Conservation (phyloP, 2,888 invertebrate species). For the Noctua comes region DNA sequence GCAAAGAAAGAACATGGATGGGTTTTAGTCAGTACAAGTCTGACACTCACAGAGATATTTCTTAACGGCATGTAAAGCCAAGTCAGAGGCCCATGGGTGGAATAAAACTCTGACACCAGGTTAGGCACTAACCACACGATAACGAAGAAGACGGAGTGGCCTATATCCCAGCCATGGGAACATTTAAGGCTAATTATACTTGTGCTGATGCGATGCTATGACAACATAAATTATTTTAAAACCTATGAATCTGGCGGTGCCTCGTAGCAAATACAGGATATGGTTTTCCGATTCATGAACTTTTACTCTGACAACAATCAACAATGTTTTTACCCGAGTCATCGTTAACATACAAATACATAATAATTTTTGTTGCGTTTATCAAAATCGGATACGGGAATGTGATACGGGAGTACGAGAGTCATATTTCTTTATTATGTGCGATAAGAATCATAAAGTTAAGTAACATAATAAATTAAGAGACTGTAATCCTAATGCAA, state of each 20-base stretch:
- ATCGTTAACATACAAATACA: slow-evolving; percentile 6
- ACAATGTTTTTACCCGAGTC: neutral
- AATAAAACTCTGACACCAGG: too few relatives aligned
- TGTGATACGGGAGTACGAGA: slow-evolving; percentile 13
- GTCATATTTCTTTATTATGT: slow-evolving; percentile 8
- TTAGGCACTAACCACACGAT: too few relatives aligned
- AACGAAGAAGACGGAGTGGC: too few relatives aligned
- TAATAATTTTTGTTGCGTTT: neutral
- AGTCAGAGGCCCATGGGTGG: too few relatives aligned
- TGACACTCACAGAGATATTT: too few relatives aligned
- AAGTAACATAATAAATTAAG: neutral
- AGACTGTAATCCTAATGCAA: neutral
- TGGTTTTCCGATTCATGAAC: neutral
- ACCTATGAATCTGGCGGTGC: neutral
- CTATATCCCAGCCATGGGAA: neutral
- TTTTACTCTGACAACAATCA: neutral
- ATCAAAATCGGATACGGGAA: neutral
- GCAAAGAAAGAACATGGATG: too few relatives aligned
- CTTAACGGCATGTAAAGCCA: too few relatives aligned
- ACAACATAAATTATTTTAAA: neutral
- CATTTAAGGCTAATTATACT: neutral
- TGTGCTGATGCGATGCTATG: neutral
- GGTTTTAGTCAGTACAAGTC: too few relatives aligned
- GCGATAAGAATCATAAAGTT: slow-evolving; percentile 13
- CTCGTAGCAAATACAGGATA: neutral